A percentile compares a stretch with the other conserved stretches of the same genome.
Evolutionary conservation across 2,888 invertebrate genomes (phyloP).

Genomic region (Drosophila paramelanica): DNA sequence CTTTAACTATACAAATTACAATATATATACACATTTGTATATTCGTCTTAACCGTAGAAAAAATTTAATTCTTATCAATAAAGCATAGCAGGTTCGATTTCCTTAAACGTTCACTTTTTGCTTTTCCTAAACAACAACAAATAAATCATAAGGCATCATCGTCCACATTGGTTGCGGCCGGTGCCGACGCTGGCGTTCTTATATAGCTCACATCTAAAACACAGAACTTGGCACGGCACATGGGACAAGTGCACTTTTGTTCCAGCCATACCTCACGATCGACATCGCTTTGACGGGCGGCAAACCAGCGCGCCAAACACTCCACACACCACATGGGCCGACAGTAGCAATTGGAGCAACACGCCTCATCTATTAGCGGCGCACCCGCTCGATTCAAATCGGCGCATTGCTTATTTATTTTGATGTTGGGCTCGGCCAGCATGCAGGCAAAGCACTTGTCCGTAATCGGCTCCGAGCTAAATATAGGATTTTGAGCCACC

Average conservation of each 20-base stretch:
- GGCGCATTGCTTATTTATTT: constrained; percentile 90
- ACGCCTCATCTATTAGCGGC: constrained; percentile 82
- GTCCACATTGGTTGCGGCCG: constrained; percentile 11
- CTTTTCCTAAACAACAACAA: constrained; percentile 8
- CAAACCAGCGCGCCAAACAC: constrained; percentile 95
- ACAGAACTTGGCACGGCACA: constrained; percentile 94
- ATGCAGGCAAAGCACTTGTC: constrained; percentile 96
- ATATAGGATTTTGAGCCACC: constrained; percentile 89
- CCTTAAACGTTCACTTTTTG: constrained; percentile 14
- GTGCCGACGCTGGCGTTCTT: constrained; percentile 18
- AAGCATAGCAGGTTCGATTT: constrained; percentile 54
- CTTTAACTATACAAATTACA: constrained; percentile 51
- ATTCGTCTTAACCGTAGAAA: constrained; percentile 53
- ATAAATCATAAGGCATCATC: constrained; percentile 53
- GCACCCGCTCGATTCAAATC: constrained; percentile 85
- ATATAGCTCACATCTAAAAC: constrained; percentile 91
- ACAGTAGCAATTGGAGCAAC: constrained; percentile 88
- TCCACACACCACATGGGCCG: constrained; percentile 95
- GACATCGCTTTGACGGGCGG: constrained; percentile 90
- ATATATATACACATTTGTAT: constrained; percentile 41
- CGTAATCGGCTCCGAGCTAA: constrained; percentile 89
- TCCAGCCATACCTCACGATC: constrained; percentile 91
- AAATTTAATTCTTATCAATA: constrained; percentile 61
- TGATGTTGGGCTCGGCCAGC: constrained; percentile 91
- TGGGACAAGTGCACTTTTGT: constrained; percentile 94